Evolutionary conservation across 1,140 invertebrate species (phyloP).

Genomic region (Oryctes rhinoceros): DNA sequence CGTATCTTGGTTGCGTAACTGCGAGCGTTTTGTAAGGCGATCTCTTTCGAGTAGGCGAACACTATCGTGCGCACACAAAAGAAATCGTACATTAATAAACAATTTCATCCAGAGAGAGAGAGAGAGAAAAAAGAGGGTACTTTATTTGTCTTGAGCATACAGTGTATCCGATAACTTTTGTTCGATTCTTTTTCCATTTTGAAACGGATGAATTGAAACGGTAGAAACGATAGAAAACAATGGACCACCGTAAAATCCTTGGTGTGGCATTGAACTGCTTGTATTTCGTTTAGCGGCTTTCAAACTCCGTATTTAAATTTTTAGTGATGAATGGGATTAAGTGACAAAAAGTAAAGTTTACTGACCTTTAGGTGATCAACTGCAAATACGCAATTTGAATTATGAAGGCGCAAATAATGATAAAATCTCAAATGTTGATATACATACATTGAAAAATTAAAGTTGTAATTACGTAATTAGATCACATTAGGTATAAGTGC

Average conservation of each 20-base stretch:
- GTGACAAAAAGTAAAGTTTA: too few relatives aligned
- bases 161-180: constrained; percentile 22
- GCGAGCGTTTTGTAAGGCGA: constrained; percentile 30
- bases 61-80: constrained; percentile 9
- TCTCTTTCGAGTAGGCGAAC: constrained; percentile 28
- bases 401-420: too few relatives aligned
- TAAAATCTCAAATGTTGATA: too few relatives aligned
- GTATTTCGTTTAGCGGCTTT: too few relatives aligned
- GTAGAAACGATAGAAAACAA: neutral
- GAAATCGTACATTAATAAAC: constrained; percentile 19
- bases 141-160: neutral
- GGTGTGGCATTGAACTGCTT: too few relatives aligned
- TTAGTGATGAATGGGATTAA: too few relatives aligned
- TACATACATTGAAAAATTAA: too few relatives aligned
- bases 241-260: neutral
- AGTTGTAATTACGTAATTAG: too few relatives aligned
- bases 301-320: too few relatives aligned
- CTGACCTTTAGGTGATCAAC: too few relatives aligned
- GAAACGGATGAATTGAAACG: neutral
- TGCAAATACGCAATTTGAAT: too few relatives aligned
- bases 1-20: constrained; percentile 28
- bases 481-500: too few relatives aligned
- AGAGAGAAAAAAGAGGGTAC: neutral
- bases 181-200: constrained; percentile 2
- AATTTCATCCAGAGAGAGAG: neutral